Evolutionary conservation across 2,113 vertebrate species (phyloP), one percentile per base, ranked within the genome.

Genomic region (Carassius auratus): DNA sequence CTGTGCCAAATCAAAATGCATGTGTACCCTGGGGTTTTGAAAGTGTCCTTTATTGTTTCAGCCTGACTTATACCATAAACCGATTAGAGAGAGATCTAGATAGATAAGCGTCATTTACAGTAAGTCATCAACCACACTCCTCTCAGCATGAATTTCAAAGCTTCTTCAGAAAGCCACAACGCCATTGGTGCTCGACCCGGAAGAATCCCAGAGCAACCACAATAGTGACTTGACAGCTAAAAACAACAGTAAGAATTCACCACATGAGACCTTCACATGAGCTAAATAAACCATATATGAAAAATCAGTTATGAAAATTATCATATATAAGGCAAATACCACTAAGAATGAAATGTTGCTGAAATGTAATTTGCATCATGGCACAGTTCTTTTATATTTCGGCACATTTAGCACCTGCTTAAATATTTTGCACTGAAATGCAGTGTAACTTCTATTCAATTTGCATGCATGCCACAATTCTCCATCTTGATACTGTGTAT

Each of bases 71-170:
- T 45, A 83, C 74, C 76, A 81, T 42, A 82, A 73, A 86, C 73
- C 21, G 52, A 36, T 79, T 74, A 48, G 14, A 33, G 66, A 30
- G 55, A 82, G 85, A 84, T 86, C 36, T 19, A 81, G 52, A 83
- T 73, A 78, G 85, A 89, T 87, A 68, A 85, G 62, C 50, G 26
- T 45, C 12, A 62, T 85, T 89, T 89, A 89, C 88, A 79, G 85
- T 85, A 89, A 89, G 79, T 82, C 85, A 57, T 84, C 75, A 83
- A 87, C 85, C 85, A 23, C 85, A 89, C 10, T n/a, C 23, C 36
- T 89, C 86, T 87, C 83, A 36, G 75, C 83, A 83, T 85, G 79
- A 87, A 75, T 87, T 52, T 89, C 79, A 87, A 87, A 87, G 85
- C 73, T 61, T 38, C 73, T 87, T 84, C 62, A 77, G 23, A 85